Conservation (phyloP, 1,140 invertebrate species). For the Caerostris darwini region DNA sequence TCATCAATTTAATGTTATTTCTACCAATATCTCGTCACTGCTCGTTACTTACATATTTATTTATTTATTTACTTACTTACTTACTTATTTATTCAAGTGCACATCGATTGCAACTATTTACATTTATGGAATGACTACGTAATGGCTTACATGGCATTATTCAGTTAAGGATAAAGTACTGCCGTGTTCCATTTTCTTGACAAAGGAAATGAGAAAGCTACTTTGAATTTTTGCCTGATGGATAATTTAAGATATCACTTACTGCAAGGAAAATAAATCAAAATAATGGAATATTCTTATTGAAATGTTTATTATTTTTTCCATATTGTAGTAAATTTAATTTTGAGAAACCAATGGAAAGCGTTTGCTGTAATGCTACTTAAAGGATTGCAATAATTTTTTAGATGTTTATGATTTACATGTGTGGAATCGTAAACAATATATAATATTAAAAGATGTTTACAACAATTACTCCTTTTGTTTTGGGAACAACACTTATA, state of each 20-base stretch:
- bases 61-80: not conserved
- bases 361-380: no score
- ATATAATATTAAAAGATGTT: no score
- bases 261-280: not conserved
- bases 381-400: no score
- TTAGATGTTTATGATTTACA: no score
- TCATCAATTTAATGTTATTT: constrained; percentile 70
- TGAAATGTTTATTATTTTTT: not conserved
- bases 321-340: not conserved
- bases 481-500: no score
- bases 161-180: not conserved
- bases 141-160: not conserved
- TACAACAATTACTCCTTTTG: no score
- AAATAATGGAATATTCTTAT: not conserved
- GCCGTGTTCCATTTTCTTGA: not conserved
- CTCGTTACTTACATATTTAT: constrained; percentile 47
- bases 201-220: not conserved
- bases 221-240: not conserved
- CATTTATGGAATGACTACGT: constrained; percentile 58
- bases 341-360: not conserved
- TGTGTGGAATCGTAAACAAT: no score
- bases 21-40: constrained; percentile 1
- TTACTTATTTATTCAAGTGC: not conserved
- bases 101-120: constrained; percentile 57
- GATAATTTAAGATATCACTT: constrained; percentile 18